Percentiles rank a stretch among this genome's conserved stretches.
Evolutionary conservation across 2,888 invertebrate genomes (phyloP).

Genomic region (Physocephala rufipes): DNA sequence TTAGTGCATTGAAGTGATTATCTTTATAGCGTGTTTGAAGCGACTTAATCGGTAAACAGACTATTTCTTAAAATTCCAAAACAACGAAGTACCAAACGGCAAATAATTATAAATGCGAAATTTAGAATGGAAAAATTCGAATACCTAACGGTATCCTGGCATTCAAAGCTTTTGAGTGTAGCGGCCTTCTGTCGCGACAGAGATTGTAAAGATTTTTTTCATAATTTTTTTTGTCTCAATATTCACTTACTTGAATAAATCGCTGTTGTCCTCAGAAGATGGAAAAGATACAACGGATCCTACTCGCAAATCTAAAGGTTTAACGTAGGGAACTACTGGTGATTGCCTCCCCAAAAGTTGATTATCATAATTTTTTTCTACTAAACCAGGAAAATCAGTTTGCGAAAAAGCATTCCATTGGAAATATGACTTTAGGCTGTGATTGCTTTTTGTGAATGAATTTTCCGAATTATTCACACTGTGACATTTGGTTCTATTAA

Average conservation of each 20-base stretch:
- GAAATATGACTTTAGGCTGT: not conserved
- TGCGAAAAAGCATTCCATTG: not conserved
- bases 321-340: slow-evolving; percentile 20
- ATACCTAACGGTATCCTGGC: no score
- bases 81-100: no score
- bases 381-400: slow-evolving; percentile 24
- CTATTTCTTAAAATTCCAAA: no score
- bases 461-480: slow-evolving; percentile 19
- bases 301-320: not conserved
- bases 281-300: not conserved
- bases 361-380: slow-evolving; percentile 10
- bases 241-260: not conserved
- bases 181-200: no score
- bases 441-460: slow-evolving; percentile 9
- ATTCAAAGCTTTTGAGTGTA: no score
- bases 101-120: no score
- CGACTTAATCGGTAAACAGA: no score
- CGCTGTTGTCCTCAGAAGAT: not conserved
- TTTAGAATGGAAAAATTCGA: no score
- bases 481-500: slow-evolving; percentile 4
- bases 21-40: no score
- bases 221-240: no score
- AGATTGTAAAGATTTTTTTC: no score
- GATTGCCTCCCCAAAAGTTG: slow-evolving; percentile 19
- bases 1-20: no score